Evolutionary conservation across 2,113 vertebrate species (phyloP).

Genomic region (Elgaria multicarinata): DNA sequence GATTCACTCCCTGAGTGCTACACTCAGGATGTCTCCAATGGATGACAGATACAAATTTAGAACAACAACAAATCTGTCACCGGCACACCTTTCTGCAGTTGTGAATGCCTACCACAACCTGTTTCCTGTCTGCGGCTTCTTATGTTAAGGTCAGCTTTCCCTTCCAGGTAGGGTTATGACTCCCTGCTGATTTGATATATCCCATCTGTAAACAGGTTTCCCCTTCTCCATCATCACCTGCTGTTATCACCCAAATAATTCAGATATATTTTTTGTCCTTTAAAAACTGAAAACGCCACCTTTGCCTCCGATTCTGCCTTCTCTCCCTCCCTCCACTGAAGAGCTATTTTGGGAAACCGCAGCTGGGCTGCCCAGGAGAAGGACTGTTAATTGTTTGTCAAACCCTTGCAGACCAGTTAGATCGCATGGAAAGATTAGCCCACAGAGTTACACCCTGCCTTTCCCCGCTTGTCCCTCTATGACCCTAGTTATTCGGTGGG

Average conservation of each 20-base stretch:
- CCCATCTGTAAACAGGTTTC: conserved; percentile 43
- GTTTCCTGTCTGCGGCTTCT: conserved; percentile 76
- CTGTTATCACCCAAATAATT: conserved; percentile 22
- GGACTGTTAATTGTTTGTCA: conserved; percentile 80
- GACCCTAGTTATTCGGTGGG: not conserved
- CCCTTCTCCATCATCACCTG: conserved; percentile 53
- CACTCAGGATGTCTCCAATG: conserved; percentile 3
- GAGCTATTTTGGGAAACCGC: conserved; percentile 81
- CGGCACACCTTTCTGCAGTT: conserved; percentile 62
- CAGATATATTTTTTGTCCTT: conserved; percentile 23
- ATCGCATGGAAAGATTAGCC: conserved; percentile 53
- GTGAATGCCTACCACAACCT: conserved; percentile 69
- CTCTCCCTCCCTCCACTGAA: conserved; percentile 38
- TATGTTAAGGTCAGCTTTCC: conserved; percentile 67
- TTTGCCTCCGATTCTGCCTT: conserved; percentile 69
- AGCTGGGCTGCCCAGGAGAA: conserved; percentile 72
- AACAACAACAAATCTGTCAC: conserved; percentile 37
- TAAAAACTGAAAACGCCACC: conserved; percentile 59
- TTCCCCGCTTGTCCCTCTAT: not conserved
- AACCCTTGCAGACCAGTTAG: conserved; percentile 68
- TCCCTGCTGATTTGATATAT: conserved; percentile 70
- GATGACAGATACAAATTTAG: not conserved
- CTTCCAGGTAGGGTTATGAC: conserved; percentile 71
- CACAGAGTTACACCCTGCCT: conserved; percentile 26
- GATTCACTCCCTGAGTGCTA: conserved; percentile 9